Percentiles rank a stretch among this genome's conserved stretches.
Conservation (phyloP, 2,797 vertebrate species). For the Mus spretus region DNA sequence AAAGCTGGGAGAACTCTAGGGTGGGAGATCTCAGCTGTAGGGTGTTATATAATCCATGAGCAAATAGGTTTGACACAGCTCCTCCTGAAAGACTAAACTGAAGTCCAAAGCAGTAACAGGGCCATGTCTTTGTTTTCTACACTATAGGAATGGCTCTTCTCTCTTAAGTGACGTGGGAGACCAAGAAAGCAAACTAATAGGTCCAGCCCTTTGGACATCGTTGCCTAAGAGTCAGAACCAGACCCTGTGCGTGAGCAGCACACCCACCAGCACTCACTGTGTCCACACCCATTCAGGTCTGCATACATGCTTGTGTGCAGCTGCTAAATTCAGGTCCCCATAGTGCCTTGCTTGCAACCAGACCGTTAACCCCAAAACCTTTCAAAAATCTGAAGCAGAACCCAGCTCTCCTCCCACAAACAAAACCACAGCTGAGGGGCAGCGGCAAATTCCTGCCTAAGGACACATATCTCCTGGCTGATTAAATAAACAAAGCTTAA, state of each 20-base stretch:
- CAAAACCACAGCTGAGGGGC: constrained; percentile 21
- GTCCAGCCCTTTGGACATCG: neutral
- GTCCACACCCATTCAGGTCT: neutral
- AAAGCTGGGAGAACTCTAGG: neutral
- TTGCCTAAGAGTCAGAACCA: neutral
- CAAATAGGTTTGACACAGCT: neutral
- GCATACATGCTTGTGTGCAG: neutral
- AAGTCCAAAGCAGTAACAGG: neutral
- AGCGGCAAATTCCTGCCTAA: constrained; percentile 75
- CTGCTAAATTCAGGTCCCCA: neutral
- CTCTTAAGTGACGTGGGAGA: neutral
- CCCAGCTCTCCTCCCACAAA: constrained; percentile 20
- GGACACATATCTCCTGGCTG: constrained; percentile 68
- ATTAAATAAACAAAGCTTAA: constrained; percentile 83
- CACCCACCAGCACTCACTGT: too few relatives aligned
- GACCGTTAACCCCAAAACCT: neutral
- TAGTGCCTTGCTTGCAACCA: neutral
- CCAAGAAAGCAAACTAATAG: neutral
- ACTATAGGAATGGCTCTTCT: neutral
- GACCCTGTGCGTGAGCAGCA: neutral
- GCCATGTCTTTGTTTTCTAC: neutral
- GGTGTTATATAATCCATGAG: neutral
- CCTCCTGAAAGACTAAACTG: neutral
- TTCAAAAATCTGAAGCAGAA: constrained; percentile 6
- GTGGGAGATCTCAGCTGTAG: neutral